phyloP scores from a whole-genome alignment of 2,888 invertebrate species.

The Coleophora flavipennella region DNA sequence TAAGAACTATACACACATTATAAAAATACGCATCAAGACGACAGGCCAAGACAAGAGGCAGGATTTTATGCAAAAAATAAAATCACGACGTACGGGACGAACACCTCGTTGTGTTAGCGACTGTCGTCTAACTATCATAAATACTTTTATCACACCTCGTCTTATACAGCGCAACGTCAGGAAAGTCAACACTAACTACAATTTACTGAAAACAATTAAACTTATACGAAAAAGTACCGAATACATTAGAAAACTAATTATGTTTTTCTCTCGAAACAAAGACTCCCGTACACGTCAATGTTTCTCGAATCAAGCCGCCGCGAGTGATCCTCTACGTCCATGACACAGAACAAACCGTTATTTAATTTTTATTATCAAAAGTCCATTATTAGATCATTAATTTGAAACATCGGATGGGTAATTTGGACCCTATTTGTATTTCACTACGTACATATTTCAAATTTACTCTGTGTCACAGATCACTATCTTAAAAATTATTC shows the following conservation, averaged over 20 bases:
- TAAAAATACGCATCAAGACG: constrained; percentile 59
- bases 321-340: constrained; percentile 36
- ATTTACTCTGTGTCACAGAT: constrained; percentile 56
- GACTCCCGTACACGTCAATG: constrained; percentile 70
- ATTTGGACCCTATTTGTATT: constrained; percentile 65
- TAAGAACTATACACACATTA: constrained; percentile 43
- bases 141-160: constrained; percentile 58
- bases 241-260: constrained; percentile 46
- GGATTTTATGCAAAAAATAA: constrained; percentile 72
- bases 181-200: neutral
- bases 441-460: constrained; percentile 26
- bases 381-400: constrained; percentile 52
- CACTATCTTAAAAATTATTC: constrained; percentile 36
- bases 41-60: constrained; percentile 71
- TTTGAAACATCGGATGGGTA: constrained; percentile 63
- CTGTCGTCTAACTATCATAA: constrained; percentile 65
- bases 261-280: constrained; percentile 65
- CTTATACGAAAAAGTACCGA: constrained; percentile 16
- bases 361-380: constrained; percentile 46
- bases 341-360: constrained; percentile 55
- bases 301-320: constrained; percentile 34
- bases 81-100: constrained; percentile 63
- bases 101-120: constrained; percentile 66
- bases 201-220: constrained; percentile 1
- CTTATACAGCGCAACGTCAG: constrained; percentile 29